Evolutionary conservation across 2,888 invertebrate species (phyloP), one percentile per base, ranked within the genome.

Genomic region (Lasius fuliginosus): DNA sequence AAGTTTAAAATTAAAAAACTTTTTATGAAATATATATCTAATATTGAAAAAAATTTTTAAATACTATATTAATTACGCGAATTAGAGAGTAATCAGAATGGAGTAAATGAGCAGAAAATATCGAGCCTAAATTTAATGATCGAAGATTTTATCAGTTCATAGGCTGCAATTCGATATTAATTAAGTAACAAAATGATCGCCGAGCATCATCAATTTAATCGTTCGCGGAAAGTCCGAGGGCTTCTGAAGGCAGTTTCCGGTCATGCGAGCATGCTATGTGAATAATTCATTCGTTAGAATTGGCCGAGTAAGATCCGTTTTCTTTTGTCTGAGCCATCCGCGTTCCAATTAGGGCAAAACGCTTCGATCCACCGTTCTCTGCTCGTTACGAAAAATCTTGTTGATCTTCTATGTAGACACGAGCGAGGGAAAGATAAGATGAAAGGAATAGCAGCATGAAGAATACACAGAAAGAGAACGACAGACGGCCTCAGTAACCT

Each of bases 381-480:
- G 56, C 60, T 81, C 67, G 46, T 79, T 79, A 68, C 30, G 30
- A 79, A 86, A 89, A 85, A 83, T 90, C 86, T 84, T 56, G 84
- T 79, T 85, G 60, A 71, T 88, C 84, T 82, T 83, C 86, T 36
- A 11, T 83, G 85, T 86, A 79, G 83, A 62, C 83, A 65, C 23
- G 81, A 64, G 27, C 60, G 30, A 30, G 23, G 49, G 75, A 40
- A 82, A n/a, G 65, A 27, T n/a, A 18, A 8, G 12, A 42, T 65
- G 58, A 62, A 1, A 71, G 58, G 49, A 62, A 62, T 12, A 33
- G 15, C 30, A 62, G 18, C 1, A 36, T 36, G 36, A 76, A 27
- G 15, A 33, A 67, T 77, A 67, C n/a, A 67, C 11, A 68, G 53
- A n/a, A 40, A 77, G 40, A 23, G 18, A n/a, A 60, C 23, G 56